Evolutionary conservation across 2,797 vertebrate genomes (phyloP).

Genomic region (Typhlichthys eigenmanni): DNA sequence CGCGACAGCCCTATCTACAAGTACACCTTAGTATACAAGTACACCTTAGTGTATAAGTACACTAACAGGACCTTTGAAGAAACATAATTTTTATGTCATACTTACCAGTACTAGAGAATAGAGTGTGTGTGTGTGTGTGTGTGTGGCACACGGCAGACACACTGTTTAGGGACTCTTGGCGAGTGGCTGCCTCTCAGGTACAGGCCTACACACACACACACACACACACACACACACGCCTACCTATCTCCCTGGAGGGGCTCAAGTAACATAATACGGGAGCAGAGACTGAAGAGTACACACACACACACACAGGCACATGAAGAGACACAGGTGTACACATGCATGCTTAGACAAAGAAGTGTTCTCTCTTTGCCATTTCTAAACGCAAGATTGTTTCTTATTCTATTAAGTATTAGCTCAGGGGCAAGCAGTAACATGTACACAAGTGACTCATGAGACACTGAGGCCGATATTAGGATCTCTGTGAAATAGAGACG

Average conservation of each 20-base stretch:
- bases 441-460: background rate
- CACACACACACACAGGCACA: slow-evolving; percentile 1
- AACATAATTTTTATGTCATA: too few species aligned
- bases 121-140: slow-evolving; percentile 6
- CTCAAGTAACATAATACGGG: slow-evolving; percentile 58
- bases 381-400: background rate
- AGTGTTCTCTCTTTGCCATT: too few species aligned
- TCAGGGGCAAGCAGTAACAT: slow-evolving; percentile 8
- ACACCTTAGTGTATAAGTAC: too few species aligned
- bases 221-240: slow-evolving; percentile 18
- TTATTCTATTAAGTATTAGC: slow-evolving; percentile 12
- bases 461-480: background rate
- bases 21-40: too few species aligned
- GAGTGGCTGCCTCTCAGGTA: slow-evolving; percentile 1
- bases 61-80: too few species aligned
- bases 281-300: slow-evolving; percentile 24
- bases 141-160: slow-evolving; percentile 53
- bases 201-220: slow-evolving; percentile 49
- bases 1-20: too few species aligned
- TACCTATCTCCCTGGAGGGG: slow-evolving; percentile 56
- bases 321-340: background rate
- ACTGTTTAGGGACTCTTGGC: slow-evolving; percentile 56
- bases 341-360: slow-evolving; percentile 1
- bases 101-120: too few species aligned
- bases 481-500: slow-evolving; percentile 22